A percentile compares a stretch with the other conserved stretches of the same genome.
Conservation (phyloP, 2,888 invertebrate genomes). For the Melanostoma mellinum region DNA sequence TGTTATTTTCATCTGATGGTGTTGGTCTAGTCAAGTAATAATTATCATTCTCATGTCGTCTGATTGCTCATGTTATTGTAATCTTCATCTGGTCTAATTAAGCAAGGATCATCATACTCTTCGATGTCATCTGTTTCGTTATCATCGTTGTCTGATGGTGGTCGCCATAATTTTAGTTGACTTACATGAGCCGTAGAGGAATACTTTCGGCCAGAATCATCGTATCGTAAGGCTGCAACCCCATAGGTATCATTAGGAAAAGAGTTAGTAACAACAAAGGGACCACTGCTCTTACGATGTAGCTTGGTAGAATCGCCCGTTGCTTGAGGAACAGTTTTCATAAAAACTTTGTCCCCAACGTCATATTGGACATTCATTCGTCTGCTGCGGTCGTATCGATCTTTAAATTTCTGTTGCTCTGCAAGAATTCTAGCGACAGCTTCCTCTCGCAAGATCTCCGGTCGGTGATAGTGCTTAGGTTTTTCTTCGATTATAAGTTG, state of each 20-base stretch:
- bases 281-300: slow-evolving; percentile 12
- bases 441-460: background rate
- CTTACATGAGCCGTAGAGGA: slow-evolving; percentile 1
- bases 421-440: background rate
- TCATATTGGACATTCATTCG: slow-evolving; percentile 8
- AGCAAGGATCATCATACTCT: too few relatives aligned
- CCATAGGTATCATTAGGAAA: slow-evolving; percentile 3
- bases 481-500: background rate
- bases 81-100: too few relatives aligned
- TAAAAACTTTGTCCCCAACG: slow-evolving; percentile 15
- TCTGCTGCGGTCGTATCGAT: slow-evolving; percentile 6
- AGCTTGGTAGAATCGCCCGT: slow-evolving; percentile 25
- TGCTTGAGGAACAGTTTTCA: slow-evolving; percentile 5
- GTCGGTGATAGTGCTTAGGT: background rate
- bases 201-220: background rate
- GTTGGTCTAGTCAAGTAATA: too few relatives aligned
- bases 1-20: too few relatives aligned
- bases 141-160: too few relatives aligned
- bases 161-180: too few relatives aligned
- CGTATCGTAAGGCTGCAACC: slow-evolving; percentile 4
- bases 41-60: too few relatives aligned
- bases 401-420: slow-evolving; percentile 1
- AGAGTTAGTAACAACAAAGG: background rate
- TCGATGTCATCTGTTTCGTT: too few relatives aligned
- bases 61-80: too few relatives aligned